Base-by-base conservation (phyloP, 1,140 invertebrate species). In the Pissodes strobi region DNA sequence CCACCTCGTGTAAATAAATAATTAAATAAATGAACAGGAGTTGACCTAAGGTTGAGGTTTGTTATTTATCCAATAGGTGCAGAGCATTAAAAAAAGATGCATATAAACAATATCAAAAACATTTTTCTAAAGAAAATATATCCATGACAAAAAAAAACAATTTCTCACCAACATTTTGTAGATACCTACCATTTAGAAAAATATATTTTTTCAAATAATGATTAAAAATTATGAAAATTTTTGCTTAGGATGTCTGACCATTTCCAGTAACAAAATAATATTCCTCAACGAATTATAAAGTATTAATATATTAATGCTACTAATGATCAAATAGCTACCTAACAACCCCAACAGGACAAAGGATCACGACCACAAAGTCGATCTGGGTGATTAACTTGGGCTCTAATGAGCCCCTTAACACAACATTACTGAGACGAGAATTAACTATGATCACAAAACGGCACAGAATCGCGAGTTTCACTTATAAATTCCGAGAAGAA, bases 251-350 rank as follows among this genome's bases (percentile, higher is more conserved):
- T 34, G 30, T 34, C n/a, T 34, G 6, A 34, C 6, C 10, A 15
- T 3, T 10, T 6, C 15, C 49, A 13, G 3, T 52, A 52, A 2
- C 6, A 34, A n/a, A 12, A 23, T 38, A 38, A n/a, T n/a, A 18
- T 21, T 18, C 15, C 5, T 13, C 25, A 30, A 53, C 38, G 38
- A 23, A 39, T 37, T 38, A 37, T 17, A n/a, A 57, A 75, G n/a
- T n/a, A n/a, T n/a, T n/a, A n/a, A n/a, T n/a, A n/a, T n/a, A n/a
- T n/a, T n/a, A n/a, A n/a, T n/a, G n/a, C n/a, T n/a, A n/a, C 78
- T 74, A 76, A 73, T 61, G 64, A 71, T 71, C 71, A 75, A 72
- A 75, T 68, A 71, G 69, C 39, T 57, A 64, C 37, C 62, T 62
- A 48, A 46, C 60, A 63, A 63, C 60, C 60, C 60, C 34, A 45